These are phyloP conservation scores for Tinea semifulvella DNA, from an alignment of 2,888 invertebrate species.

Conservation along the genomic window DNA sequence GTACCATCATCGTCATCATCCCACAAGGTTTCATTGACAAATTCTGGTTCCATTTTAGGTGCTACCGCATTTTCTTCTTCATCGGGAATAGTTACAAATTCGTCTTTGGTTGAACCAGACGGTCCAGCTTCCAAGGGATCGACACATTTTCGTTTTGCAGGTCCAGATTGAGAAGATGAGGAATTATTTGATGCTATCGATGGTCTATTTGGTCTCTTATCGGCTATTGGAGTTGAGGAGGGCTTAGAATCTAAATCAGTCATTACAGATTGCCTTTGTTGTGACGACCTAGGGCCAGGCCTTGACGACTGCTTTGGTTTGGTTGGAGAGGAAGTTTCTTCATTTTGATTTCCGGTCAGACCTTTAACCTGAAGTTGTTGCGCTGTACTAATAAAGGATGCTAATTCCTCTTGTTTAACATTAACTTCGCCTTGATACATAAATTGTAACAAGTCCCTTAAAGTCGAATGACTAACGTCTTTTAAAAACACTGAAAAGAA, in stretches of 20 bases:
- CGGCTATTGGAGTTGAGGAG: conserved; percentile 68
- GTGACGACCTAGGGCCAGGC: conserved; percentile 73
- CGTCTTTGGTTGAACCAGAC: conserved; percentile 62
- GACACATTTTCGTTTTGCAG: conserved; percentile 64
- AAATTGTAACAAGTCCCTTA: conserved; percentile 75
- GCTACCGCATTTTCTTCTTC: conserved; percentile 67
- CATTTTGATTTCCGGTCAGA: conserved; percentile 71
- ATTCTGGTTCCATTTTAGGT: conserved; percentile 74
- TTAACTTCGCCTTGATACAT: conserved; percentile 79
- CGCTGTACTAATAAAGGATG: conserved; percentile 76
- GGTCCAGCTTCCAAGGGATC: conserved; percentile 71
- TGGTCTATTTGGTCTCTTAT: conserved; percentile 73
- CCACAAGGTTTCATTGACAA: conserved; percentile 69
- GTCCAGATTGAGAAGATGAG: conserved; percentile 66
- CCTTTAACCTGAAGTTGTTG: conserved; percentile 78
- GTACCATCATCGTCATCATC: conserved; percentile 70
- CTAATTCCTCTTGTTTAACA: conserved; percentile 76
- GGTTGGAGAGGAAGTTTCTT: conserved; percentile 65
- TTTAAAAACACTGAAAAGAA: conserved; percentile 77
- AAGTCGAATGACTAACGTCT: conserved; percentile 74
- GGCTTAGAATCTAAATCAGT: conserved; percentile 70
- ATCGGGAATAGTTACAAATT: conserved; percentile 62
- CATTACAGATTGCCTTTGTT: conserved; percentile 69
- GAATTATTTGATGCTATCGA: conserved; percentile 69
- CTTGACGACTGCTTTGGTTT: conserved; percentile 66